Base-by-base conservation (phyloP, 1,140 invertebrate genomes). In the Drosophila navojoa region DNA sequence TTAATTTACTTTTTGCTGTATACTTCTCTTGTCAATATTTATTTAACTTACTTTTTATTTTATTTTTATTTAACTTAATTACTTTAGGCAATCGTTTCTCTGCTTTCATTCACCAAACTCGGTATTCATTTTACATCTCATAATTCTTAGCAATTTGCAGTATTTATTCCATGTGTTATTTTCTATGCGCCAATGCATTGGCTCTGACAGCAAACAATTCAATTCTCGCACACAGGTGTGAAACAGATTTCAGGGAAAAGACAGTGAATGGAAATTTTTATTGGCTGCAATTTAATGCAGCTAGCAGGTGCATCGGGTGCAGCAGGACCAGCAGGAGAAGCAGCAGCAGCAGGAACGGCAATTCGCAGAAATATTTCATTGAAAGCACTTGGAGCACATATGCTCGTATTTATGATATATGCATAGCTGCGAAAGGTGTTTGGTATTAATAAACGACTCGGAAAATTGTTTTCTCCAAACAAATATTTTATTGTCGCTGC, bases 241-340 rank as follows among this genome's bases (percentile, higher is more conserved):
- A 13, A 57, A 57, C n/a, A 15, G 42, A 27, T 15, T 47, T 10
- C 44, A 2, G 42, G 57, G 5, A 32, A 55, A 59, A 47, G 15
- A 54, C 29, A 35, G 27, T 35, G 52, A 29, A 59, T 59, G 42
- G 57, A 29, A 32, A 19, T 59, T 47, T 59, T 27, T 45, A 59
- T 59, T 59, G 42, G 42, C 25, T 47, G 57, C 42, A 59, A 47
- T 59, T 47, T 59, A 47, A 59, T 47, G 57, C 57, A 59, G 15
- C 27, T 32, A 16, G 40, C 22, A 15, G 6, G 6, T 32, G 29
- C n/a, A 15, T 22, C 47, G 25, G 15, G 10, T 49, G 19, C 47
- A 45, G 42, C 42, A 25, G 19, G 19, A 45, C 3, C 15, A 25
- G 35, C 53, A 25, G 9, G 10, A 25, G 42, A 1, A 19, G 19